A percentile compares a stretch with the other conserved stretches of the same genome.
Evolutionary conservation across 2,888 invertebrate species (phyloP).

Genomic region (Mesorhabditis belari): DNA sequence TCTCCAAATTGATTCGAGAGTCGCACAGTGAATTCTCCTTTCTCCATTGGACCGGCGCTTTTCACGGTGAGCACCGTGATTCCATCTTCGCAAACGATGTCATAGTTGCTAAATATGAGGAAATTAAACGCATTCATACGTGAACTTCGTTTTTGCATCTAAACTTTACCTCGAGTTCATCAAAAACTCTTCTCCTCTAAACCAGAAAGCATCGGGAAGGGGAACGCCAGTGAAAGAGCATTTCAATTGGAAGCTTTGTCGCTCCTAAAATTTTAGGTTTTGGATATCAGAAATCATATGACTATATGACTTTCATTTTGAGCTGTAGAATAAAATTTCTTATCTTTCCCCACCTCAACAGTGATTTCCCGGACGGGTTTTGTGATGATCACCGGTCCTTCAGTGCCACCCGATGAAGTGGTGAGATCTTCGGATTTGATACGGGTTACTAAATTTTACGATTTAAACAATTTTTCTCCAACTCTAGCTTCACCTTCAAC

Average conservation of each 20-base stretch:
- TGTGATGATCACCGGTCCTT: not conserved
- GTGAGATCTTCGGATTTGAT: not conserved
- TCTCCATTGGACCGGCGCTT: constrained; percentile 64
- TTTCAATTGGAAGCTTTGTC: not conserved
- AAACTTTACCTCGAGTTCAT: not conserved
- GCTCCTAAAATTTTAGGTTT: not conserved
- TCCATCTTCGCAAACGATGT: constrained; percentile 28
- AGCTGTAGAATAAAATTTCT: not conserved
- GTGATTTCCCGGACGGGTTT: not conserved
- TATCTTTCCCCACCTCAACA: not conserved
- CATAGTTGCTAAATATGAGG: constrained; percentile 11
- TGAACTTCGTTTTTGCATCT: not conserved
- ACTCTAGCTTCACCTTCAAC: not conserved
- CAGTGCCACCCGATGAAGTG: not conserved
- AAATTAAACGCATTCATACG: too few species aligned
- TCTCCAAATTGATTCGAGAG: constrained; percentile 76
- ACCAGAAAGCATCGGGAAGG: constrained; percentile 7
- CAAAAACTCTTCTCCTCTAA: constrained; percentile 3
- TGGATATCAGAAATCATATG: not conserved
- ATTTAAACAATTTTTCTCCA: too few species aligned
- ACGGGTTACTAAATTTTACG: not conserved
- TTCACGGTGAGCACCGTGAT: constrained; percentile 15
- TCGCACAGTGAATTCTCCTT: constrained; percentile 73
- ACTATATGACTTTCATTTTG: not conserved
- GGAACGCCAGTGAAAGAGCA: constrained; percentile 8